These are phyloP conservation scores for Dromiciops gliroides DNA, from an alignment of 2,113 vertebrate genomes.

Conservation along the genomic window DNA sequence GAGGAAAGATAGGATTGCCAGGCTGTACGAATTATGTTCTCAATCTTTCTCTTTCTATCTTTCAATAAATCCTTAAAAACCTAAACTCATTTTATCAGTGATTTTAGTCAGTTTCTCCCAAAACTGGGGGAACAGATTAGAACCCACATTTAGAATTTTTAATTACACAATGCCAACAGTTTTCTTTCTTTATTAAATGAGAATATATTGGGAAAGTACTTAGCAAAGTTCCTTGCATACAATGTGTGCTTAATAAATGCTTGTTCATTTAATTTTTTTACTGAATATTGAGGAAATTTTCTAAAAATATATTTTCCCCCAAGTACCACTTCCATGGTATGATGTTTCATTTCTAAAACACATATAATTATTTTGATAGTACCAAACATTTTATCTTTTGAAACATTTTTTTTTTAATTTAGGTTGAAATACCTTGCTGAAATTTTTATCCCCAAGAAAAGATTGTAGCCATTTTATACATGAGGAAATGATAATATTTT, in stretches of 20 bases:
- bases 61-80: too few relatives aligned
- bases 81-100: too few relatives aligned
- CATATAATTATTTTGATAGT: background rate
- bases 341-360: background rate
- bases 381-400: background rate
- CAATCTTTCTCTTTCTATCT: too few relatives aligned
- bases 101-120: too few relatives aligned
- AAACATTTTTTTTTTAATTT: background rate
- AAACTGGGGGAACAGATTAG: too few relatives aligned
- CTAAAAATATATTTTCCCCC: background rate
- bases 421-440: background rate
- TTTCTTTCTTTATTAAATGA: background rate
- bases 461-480: background rate
- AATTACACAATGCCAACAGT: too few relatives aligned
- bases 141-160: too few relatives aligned
- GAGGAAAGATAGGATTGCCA: too few relatives aligned
- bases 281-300: background rate
- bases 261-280: background rate
- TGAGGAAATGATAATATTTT: background rate
- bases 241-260: background rate
- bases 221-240: background rate
- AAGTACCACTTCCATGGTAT: background rate
- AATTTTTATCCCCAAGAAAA: background rate
- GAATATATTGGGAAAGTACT: background rate
- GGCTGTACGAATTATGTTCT: too few relatives aligned